Evolutionary conservation across 2,113 vertebrate genomes (phyloP).

Genomic region (Python bivittatus): DNA sequence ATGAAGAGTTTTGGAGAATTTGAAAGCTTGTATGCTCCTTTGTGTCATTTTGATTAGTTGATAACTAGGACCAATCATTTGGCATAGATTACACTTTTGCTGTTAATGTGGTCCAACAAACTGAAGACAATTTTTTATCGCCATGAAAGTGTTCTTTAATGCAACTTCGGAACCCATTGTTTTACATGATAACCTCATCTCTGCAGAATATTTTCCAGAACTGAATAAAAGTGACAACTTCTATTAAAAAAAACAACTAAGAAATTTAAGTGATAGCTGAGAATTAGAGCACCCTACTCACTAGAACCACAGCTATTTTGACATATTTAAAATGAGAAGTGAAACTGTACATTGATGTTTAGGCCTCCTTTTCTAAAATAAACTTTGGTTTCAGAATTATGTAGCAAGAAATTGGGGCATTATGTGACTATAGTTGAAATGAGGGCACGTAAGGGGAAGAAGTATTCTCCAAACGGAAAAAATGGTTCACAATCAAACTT

Average conservation of each 20-base stretch:
- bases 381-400: conserved; percentile 4
- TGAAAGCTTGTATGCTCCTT: background rate
- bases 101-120: background rate
- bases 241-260: background rate
- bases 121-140: background rate
- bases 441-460: background rate
- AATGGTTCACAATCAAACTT: conserved; percentile 45
- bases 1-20: background rate
- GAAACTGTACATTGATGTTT: background rate
- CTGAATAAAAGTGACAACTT: background rate
- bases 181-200: background rate
- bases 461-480: conserved; percentile 8
- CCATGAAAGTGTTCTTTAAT: background rate
- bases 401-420: conserved; percentile 28
- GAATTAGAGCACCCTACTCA: background rate
- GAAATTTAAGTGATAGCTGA: background rate
- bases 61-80: background rate
- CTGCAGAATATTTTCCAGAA: background rate
- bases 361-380: conserved; percentile 31
- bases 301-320: background rate
- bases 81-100: background rate
- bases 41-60: background rate
- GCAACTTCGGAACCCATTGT: background rate
- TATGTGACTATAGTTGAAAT: conserved; percentile 29
- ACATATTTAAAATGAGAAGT: background rate